Conservation (phyloP, 2,888 invertebrate genomes). For the Synergus itoensis region DNA sequence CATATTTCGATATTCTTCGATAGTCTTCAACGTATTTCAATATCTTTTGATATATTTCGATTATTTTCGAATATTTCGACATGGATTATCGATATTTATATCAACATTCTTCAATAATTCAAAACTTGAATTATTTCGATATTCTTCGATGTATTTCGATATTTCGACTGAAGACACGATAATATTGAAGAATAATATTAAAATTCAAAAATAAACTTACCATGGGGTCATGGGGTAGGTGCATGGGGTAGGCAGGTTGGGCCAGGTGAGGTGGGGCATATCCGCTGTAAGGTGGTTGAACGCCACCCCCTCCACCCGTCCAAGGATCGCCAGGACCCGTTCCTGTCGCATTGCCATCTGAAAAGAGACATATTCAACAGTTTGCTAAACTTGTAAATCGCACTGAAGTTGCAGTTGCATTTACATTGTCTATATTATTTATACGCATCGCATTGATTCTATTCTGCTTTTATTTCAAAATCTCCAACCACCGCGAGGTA, state of each 20-base stretch:
- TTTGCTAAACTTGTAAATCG: background rate
- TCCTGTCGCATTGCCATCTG: conserved; percentile 77
- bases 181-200: background rate
- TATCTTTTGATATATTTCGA: too few species aligned
- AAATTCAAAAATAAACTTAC: conserved; percentile 66
- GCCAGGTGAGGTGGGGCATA: conserved; percentile 76
- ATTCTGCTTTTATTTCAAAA: background rate
- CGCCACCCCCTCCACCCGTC: conserved; percentile 78
- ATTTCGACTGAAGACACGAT: too few species aligned
- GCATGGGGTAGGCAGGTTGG: conserved; percentile 77
- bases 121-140: too few species aligned
- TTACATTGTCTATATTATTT: background rate
- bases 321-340: conserved; percentile 78
- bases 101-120: too few species aligned
- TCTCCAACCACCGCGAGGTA: conserved; percentile 12
- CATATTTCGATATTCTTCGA: too few species aligned
- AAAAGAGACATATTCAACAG: conserved; percentile 51
- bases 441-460: background rate
- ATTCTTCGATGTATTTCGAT: too few species aligned
- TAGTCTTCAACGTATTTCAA: too few species aligned
- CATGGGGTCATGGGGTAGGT: conserved; percentile 79
- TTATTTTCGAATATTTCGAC: too few species aligned
- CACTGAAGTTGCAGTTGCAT: background rate
- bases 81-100: too few species aligned
- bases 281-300: conserved; percentile 77